Evolutionary conservation across 2,113 vertebrate genomes (phyloP), one percentile per base, ranked within the genome.

Genomic region (Eolophus roseicapilla): DNA sequence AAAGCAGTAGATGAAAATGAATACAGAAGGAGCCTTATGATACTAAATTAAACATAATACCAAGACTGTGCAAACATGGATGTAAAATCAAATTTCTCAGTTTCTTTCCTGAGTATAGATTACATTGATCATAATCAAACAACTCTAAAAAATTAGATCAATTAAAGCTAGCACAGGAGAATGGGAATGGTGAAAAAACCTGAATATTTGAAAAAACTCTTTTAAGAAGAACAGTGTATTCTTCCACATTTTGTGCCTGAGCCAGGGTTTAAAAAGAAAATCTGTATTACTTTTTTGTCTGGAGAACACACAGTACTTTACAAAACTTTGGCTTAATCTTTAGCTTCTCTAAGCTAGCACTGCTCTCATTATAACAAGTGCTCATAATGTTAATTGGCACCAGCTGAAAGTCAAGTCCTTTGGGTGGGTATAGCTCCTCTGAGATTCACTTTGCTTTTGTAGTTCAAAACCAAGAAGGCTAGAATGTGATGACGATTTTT

Each of bases 121-220:
- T 29, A 5, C 20, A 10, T 3, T 29, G 17, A 37, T 46, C 2
- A 2, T 8, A 37, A 59, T 7, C 0, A 1, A n/a, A 76, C 35
- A 41, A 3, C 10, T 53, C 10, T 55, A 24, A 39, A 60, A 68
- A 65, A 28, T 10, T 6, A 37, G 10, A 68, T 49, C 23, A 24
- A 3, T 76, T 41, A 21, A 33, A 71, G 5, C 5, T 21, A 81
- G 23, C 23, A 14, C 17, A 59, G n/a, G 9, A 79, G 69, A 82
- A 90, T 2, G 1, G 35, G 23, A 85, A 21, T 1, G 2, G 5
- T 16, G 43, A 55, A 35, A 67, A 8, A 55, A 46, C 44, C 2
- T 1, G 1, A 29, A 8, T 64, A 68, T 67, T 57, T 28, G 3
- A 41, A 71, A 59, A 50, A 18, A 35, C 4, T 57, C 14, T 64